These are phyloP conservation scores for Caiman crocodilus DNA, from an alignment of 2,797 vertebrate species.

Conservation along the genomic window DNA sequence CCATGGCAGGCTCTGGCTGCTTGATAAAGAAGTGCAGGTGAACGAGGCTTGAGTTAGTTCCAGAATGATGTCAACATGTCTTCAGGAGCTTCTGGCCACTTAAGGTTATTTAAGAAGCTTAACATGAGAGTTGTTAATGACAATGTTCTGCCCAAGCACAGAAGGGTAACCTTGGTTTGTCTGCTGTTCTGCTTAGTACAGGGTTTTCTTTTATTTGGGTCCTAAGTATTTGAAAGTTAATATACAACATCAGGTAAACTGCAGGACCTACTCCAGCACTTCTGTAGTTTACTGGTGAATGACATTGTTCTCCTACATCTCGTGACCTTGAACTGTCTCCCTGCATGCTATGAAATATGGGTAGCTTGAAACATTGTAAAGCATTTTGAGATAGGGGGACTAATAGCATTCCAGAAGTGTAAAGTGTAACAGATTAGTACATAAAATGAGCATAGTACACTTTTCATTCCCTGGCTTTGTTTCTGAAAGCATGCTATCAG, in stretches of 20 bases:
- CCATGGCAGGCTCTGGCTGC: not conserved
- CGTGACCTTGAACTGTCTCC: not conserved
- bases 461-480: not conserved
- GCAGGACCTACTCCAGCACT: not conserved
- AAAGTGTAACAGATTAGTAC: not conserved
- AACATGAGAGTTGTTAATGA: not conserved
- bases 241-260: not conserved
- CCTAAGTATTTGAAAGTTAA: not conserved
- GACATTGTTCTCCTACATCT: not conserved
- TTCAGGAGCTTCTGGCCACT: not conserved
- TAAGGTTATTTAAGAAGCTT: slow-evolving; percentile 3
- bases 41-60: not conserved
- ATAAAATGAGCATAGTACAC: not conserved
- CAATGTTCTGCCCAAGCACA: not conserved
- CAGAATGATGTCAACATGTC: not conserved
- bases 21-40: not conserved
- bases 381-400: not conserved
- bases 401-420: not conserved
- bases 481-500: not conserved
- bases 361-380: not conserved
- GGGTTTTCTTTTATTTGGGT: not conserved
- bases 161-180: not conserved
- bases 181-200: not conserved
- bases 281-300: not conserved
- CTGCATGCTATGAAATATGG: not conserved